A percentile compares a stretch with the other conserved stretches of the same genome.
phyloP scores from a whole-genome alignment of 2,888 invertebrate species.

The Cancer borealis region DNA sequence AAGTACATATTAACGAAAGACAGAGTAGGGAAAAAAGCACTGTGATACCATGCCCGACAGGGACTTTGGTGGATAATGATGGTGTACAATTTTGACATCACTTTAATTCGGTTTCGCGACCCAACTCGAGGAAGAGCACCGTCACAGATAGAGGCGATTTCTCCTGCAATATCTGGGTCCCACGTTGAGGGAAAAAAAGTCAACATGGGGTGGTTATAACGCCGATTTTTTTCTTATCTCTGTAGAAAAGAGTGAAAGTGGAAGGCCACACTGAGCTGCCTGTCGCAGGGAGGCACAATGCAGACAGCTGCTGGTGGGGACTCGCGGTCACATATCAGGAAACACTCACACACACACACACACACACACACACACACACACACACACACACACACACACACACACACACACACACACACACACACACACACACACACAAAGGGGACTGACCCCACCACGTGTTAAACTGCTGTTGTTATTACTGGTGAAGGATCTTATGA shows the following conservation, averaged over 20 bases:
- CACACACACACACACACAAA: background rate
- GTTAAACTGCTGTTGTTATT: background rate
- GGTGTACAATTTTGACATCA: constrained; percentile 30
- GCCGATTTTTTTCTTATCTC: background rate
- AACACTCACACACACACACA: background rate
- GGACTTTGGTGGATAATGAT: background rate
- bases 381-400: constrained; percentile 44
- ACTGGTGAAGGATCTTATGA: background rate
- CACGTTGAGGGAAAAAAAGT: background rate
- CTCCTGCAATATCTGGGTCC: background rate
- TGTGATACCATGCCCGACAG: background rate
- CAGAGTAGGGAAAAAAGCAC: background rate
- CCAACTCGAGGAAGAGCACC: background rate
- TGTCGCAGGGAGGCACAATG: constrained; percentile 25
- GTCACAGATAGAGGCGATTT: background rate
- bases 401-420: constrained; percentile 24
- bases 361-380: background rate
- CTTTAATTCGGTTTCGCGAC: background rate
- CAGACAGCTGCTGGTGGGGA: background rate
- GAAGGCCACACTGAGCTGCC: constrained; percentile 5
- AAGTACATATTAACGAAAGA: background rate
- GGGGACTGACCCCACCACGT: too few relatives aligned
- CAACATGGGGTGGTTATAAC: background rate
- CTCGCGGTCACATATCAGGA: background rate
- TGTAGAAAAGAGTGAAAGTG: constrained; percentile 39